Percentiles rank a stretch among this genome's conserved stretches.
phyloP scores from a whole-genome alignment of 2,113 vertebrate genomes.

The Notechis scutatus region DNA sequence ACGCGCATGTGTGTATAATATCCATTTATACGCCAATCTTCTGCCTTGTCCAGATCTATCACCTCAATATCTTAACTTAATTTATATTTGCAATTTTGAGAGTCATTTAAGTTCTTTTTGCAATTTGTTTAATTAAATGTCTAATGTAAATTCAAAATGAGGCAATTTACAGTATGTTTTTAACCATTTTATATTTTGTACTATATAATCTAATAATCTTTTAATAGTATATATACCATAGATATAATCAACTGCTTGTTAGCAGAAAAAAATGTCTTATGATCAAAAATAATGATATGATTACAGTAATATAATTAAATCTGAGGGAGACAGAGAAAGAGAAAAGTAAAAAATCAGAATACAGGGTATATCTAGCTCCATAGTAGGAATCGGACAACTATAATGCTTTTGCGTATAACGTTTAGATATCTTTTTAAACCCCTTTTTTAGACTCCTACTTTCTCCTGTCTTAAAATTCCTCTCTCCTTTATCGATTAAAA shows the following conservation, averaged over 20 bases:
- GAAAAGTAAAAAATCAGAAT: neutral
- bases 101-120: neutral
- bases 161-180: neutral
- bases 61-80: neutral
- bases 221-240: neutral
- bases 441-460: neutral
- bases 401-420: neutral
- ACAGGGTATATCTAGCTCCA: neutral
- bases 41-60: neutral
- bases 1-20: too few species aligned
- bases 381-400: neutral
- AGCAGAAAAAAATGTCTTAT: neutral
- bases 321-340: neutral
- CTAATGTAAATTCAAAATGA: neutral
- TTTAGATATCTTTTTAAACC: neutral
- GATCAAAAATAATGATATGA: neutral
- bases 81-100: neutral
- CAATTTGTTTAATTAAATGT: neutral
- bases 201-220: neutral
- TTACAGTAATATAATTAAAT: neutral
- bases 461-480: neutral
- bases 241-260: neutral
- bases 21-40: neutral
- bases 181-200: neutral
- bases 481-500: neutral